These are phyloP conservation scores for Tigriopus californicus DNA, from an alignment of 2,888 invertebrate genomes.

Conservation along the genomic window DNA sequence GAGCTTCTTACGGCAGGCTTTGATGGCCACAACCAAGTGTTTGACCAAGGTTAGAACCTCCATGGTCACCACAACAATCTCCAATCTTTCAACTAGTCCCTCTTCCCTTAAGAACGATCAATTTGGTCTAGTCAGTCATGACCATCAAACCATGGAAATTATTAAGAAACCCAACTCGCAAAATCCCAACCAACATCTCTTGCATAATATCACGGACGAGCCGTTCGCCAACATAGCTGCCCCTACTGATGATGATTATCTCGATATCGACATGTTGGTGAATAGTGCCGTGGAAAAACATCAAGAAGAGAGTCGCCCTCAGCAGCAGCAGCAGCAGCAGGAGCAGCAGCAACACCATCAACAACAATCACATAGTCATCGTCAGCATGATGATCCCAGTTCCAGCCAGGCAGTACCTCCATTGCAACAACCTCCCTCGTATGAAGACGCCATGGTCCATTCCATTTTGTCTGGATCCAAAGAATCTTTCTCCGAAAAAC, in stretches of 20 bases:
- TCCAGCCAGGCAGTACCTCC: no score
- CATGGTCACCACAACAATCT: not conserved
- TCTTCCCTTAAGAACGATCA: not conserved
- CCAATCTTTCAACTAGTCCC: not conserved
- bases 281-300: constrained; percentile 5
- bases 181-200: no score
- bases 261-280: constrained; percentile 12
- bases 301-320: not conserved
- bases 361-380: no score
- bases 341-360: not conserved
- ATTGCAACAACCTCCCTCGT: no score
- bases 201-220: not conserved
- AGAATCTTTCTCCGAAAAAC: no score
- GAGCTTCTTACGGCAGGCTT: constrained; percentile 5
- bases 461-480: no score
- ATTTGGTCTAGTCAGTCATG: not conserved
- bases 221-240: constrained; percentile 3
- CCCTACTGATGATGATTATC: constrained; percentile 2
- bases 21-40: not conserved
- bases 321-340: not conserved
- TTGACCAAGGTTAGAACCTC: no score
- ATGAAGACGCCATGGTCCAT: no score
- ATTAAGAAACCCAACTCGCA: not conserved
- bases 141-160: not conserved
- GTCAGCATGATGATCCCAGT: not conserved